These are phyloP conservation scores for Thamnophis elegans DNA, from an alignment of 2,797 vertebrate genomes.

Conservation along the genomic window DNA sequence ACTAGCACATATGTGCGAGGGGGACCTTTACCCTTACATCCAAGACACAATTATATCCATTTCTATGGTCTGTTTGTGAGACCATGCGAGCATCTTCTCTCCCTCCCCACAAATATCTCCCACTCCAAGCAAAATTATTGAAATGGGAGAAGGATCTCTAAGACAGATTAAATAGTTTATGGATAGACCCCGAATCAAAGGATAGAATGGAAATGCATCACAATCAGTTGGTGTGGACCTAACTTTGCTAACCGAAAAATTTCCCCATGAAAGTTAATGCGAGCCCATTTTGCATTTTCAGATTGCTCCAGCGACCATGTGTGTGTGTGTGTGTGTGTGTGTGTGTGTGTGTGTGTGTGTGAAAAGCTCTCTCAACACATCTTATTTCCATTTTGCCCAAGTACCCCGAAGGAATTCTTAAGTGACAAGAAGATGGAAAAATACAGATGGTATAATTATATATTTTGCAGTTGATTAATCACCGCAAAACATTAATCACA, in stretches of 20 bases:
- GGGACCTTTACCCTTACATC: background rate
- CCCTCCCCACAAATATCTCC: background rate
- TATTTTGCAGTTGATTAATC: constrained; percentile 83
- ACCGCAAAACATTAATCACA: constrained; percentile 82
- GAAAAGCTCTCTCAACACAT: constrained; percentile 63
- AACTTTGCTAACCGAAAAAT: constrained; percentile 51
- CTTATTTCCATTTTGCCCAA: constrained; percentile 60
- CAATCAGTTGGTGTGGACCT: background rate
- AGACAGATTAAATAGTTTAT: too few species aligned
- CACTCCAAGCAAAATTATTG: background rate
- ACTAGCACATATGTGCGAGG: too few species aligned
- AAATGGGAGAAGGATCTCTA: background rate
- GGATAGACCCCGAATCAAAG: background rate
- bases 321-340: background rate
- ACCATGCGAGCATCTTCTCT: background rate
- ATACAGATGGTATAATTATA: constrained; percentile 79
- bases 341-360: constrained; percentile 31
- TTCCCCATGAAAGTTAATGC: constrained; percentile 60
- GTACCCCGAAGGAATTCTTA: constrained; percentile 66
- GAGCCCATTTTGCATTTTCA: constrained; percentile 52
- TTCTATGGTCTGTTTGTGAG: background rate
- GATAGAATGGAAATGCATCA: background rate
- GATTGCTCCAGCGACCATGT: constrained; percentile 45
- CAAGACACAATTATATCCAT: background rate
- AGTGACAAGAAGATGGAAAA: constrained; percentile 74